Base-by-base conservation (phyloP, 92 coral and sea anemone species). In the Metridium senile region DNA sequence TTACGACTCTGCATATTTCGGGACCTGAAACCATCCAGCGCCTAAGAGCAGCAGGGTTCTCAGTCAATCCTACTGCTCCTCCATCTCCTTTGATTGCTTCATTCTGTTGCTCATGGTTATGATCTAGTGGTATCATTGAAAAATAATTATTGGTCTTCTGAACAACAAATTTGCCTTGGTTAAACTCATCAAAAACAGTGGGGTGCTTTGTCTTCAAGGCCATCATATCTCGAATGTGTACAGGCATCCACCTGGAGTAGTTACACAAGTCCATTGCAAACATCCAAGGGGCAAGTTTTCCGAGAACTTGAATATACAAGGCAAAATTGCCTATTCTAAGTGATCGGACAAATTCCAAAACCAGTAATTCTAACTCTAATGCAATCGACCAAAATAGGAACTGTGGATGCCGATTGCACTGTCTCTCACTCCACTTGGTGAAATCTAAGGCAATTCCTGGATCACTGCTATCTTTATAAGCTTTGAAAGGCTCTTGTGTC, bases 21-120 rank as follows among this genome's bases (percentile, higher is more conserved):
- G 86, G 86, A 17, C 76, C 69, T 11, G 51, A 7, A 16, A 87
- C 61, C 85, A 82, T 87, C 82, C 87, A 77, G 26, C 74, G 35
- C 16, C 70, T 26, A 2, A 87, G 74, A 20, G 87, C 87, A 1
- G 77, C 62, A n/a, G 84, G 81, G 47, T 62, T 76, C 57, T 86
- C 90, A 13, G 79, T 75, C 8, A 75, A 75, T 11, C 88, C 79
- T 25, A 76, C 75, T 9, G 84, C 84, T 1, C 88, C 83, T 4
- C 88, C 81, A 16, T 78, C 71, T 23, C 84, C 75, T 71, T 77
- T 84, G 16, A 84, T 68, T 26, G 71, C 58, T 30, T 74, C 71
- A 61, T 84, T 84, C 2, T 52, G 34, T 34, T 84, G 89, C 59
- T 78, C 76, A 16, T 80, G 67, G 49, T 52, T 54, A 8, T 84